Evolutionary conservation across 2,888 invertebrate genomes (phyloP), one percentile per base, ranked within the genome.

Genomic region (Megaustenia siamemsis): DNA sequence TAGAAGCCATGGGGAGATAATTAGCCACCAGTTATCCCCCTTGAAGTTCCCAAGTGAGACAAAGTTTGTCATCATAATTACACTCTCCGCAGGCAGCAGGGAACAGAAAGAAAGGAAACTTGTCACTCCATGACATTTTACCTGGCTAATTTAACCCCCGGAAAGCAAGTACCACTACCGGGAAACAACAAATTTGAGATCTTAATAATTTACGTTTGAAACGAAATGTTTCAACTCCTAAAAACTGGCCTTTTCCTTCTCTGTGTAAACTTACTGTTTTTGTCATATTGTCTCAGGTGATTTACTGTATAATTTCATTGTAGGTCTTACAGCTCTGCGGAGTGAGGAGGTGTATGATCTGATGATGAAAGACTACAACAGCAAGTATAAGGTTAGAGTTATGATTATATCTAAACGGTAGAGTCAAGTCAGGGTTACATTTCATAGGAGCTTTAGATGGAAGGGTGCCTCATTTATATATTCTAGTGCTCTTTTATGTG

Each of bases 321-420:
- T 40, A 94, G 94, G 97, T 88, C 95, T 98, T 89, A 98, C 98
- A 1, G 98, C 98, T 0, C 96, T 99, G 8, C 96, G 96, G 91
- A 97, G 97, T 87, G 97, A 97, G 77, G 99, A 99, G 94, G 97
- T 99, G 77, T 95, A 98, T 89, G 99, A 99, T 93, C 96, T 99
- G 84, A 98, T 99, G 98, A 96, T 97, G 89, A 96, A 96, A 53
- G 99, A 99, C 94, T 99, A 98, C 94, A 97, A 97, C 71, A 97
- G 97, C 86, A 98, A 98, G 92, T 99, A 98, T 93, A 97, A 98
- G 94, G 98, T 98, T 92, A 83, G 85, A 1, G 6, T 18, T n/a
- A 53, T 53, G 38, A 18, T 18, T 18, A 12, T 53, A n/a, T n/a
- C n/a, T n/a, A n/a, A n/a, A n/a, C n/a, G n/a, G n/a, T n/a, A n/a